Conservation (phyloP, 2,888 invertebrate genomes). For the Caenorhabditis uteleia region DNA sequence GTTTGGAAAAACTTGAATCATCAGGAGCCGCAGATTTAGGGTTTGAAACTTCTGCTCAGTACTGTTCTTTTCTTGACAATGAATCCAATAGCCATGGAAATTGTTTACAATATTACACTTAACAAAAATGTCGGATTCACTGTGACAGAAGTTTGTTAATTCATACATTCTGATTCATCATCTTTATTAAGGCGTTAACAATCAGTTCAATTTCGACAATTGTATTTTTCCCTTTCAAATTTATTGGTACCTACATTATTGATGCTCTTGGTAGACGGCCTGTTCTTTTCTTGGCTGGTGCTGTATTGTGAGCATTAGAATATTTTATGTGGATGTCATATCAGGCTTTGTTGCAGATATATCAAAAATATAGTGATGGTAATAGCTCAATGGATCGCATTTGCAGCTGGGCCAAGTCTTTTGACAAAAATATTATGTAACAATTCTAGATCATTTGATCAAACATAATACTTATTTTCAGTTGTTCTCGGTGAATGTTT, state of each 20-base stretch:
- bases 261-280: slow-evolving; percentile 20
- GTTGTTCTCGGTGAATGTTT: slow-evolving; percentile 14
- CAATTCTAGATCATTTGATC: no score
- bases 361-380: background rate
- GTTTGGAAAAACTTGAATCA: background rate
- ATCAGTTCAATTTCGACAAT: slow-evolving; percentile 11
- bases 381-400: background rate
- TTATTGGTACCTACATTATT: slow-evolving; percentile 23
- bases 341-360: background rate
- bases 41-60: slow-evolving; percentile 3
- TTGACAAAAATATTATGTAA: slow-evolving; percentile 1
- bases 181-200: no score
- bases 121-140: background rate
- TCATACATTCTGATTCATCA: no score
- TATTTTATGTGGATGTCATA: background rate
- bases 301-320: background rate
- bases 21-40: background rate
- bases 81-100: background rate
- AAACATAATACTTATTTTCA: no score
- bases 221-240: slow-evolving; percentile 10
- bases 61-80: background rate
- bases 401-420: background rate
- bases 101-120: background rate
- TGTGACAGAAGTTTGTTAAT: background rate
- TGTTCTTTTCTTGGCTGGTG: slow-evolving; percentile 13